Evolutionary conservation across 37 sponge, comb jelly and placozoan genomes (phyloP).

Genomic region (Ephydatia muelleri): DNA sequence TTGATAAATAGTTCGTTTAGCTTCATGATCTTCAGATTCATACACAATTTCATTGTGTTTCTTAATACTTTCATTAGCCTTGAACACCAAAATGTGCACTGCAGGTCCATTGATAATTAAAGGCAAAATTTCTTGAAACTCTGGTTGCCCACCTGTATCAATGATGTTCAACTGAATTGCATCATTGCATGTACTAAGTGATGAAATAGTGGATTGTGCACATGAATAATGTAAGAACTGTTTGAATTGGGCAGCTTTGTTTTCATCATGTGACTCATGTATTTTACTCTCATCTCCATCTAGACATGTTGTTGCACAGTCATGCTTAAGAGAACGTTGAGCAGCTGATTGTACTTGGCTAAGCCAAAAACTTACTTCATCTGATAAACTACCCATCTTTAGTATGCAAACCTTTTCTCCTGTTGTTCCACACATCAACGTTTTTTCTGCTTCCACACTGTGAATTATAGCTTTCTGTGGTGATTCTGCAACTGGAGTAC

Average conservation of each 20-base stretch:
- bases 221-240: neutral
- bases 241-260: too few species aligned
- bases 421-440: neutral
- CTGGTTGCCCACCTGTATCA: slow-evolving; percentile 24
- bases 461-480: neutral
- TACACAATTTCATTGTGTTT: slow-evolving; percentile 5
- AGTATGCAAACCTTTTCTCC: neutral
- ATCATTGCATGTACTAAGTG: too few species aligned
- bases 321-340: neutral
- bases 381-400: neutral
- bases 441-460: neutral
- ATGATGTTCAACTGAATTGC: neutral
- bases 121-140: slow-evolving; percentile 16
- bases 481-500: neutral
- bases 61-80: slow-evolving; percentile 2
- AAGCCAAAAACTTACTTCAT: neutral
- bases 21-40: neutral
- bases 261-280: neutral
- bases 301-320: neutral
- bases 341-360: too few species aligned
- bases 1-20: neutral
- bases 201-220: too few species aligned
- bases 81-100: slow-evolving; percentile 17
- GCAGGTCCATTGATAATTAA: slow-evolving; percentile 13
- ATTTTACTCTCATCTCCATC: neutral